phyloP scores from a whole-genome alignment of 2,888 invertebrate genomes.

The Eupithecia inturbata region DNA sequence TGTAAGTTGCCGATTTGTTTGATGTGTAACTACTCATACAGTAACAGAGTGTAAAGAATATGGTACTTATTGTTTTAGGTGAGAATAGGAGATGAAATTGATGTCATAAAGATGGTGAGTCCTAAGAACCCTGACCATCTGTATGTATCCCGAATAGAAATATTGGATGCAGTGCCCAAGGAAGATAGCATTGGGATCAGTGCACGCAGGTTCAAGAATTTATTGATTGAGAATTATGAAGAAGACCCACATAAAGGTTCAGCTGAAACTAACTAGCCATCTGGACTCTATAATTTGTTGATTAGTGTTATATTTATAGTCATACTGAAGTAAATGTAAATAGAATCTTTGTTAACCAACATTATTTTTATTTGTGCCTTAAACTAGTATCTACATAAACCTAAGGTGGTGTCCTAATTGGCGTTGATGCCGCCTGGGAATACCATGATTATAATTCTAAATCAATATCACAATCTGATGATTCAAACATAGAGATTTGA shows the following conservation, averaged over 20 bases:
- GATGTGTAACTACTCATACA: background rate
- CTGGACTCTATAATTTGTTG: slow-evolving; percentile 7
- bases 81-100: slow-evolving; percentile 89
- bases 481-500: slow-evolving; percentile 81
- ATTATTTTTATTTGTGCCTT: slow-evolving; percentile 17
- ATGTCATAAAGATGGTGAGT: slow-evolving; percentile 88
- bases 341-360: slow-evolving; percentile 35
- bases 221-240: slow-evolving; percentile 90
- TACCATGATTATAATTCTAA: slow-evolving; percentile 71
- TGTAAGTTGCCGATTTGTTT: slow-evolving; percentile 70
- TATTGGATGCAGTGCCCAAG: slow-evolving; percentile 81
- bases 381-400: too few species aligned
- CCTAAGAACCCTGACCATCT: slow-evolving; percentile 88
- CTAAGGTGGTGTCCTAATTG: too few species aligned
- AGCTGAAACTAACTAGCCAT: slow-evolving; percentile 7
- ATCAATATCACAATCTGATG: slow-evolving; percentile 80
- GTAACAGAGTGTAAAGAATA: background rate
- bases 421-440: too few species aligned
- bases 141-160: slow-evolving; percentile 87
- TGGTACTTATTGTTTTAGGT: slow-evolving; percentile 71
- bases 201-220: slow-evolving; percentile 86
- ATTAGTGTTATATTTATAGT: background rate
- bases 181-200: slow-evolving; percentile 85
- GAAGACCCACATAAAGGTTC: slow-evolving; percentile 75
- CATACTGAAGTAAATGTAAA: slow-evolving; percentile 23